phyloP scores from a whole-genome alignment of 2,113 vertebrate genomes.

The Dryoscopus gambensis region DNA sequence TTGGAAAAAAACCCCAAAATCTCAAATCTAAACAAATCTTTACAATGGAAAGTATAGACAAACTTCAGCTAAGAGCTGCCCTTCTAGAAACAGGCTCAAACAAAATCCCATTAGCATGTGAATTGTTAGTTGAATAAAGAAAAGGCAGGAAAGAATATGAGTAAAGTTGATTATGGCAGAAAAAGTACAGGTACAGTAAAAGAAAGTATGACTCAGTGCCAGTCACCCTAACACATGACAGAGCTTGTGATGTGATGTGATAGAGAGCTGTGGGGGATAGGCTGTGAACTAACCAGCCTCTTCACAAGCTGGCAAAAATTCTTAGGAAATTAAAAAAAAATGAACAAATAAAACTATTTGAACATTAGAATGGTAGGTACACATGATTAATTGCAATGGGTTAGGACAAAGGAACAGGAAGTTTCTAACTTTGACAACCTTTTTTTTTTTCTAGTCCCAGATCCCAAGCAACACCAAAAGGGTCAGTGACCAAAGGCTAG shows the following conservation, averaged over 20 bases:
- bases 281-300: background rate
- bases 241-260: background rate
- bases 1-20: background rate
- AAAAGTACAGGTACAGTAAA: background rate
- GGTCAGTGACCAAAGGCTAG: background rate
- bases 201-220: background rate
- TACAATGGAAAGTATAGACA: background rate
- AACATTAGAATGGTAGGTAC: background rate
- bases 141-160: background rate
- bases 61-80: background rate
- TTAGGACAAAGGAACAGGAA: background rate
- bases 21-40: background rate
- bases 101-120: background rate
- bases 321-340: background rate
- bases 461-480: background rate
- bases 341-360: background rate
- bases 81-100: background rate
- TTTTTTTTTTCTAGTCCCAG: too few species aligned
- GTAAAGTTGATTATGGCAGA: background rate
- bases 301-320: background rate
- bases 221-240: background rate
- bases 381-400: background rate
- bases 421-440: background rate
- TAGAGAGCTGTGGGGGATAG: background rate
- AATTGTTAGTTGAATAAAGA: background rate